phyloP scores from a whole-genome alignment of 1,140 invertebrate species.

The Drosophila busckii region DNA sequence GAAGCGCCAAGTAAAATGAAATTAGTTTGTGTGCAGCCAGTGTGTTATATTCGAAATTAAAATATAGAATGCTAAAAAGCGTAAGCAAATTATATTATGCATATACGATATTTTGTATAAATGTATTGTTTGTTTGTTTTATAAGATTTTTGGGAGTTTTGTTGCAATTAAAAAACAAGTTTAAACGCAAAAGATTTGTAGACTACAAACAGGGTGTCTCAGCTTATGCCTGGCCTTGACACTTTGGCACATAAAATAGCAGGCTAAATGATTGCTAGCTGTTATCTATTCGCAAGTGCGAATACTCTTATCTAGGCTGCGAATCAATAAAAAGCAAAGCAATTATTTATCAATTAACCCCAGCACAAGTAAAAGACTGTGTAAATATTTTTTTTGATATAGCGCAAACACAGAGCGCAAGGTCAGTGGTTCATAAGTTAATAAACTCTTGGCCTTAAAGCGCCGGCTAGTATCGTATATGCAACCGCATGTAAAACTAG shows the following conservation, averaged over 20 bases:
- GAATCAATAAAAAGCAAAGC: no score
- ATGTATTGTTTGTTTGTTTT: constrained; percentile 27
- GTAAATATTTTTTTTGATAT: constrained; percentile 5
- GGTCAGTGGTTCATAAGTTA: constrained; percentile 28
- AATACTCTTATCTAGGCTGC: no score
- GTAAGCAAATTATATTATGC: constrained; percentile 36
- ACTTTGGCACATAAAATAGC: constrained; percentile 1
- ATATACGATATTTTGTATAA: constrained; percentile 25
- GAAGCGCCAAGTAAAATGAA: constrained; percentile 31
- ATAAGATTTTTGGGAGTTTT: background rate
- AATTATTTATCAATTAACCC: no score
- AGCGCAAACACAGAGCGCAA: constrained; percentile 24
- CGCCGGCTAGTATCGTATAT: no score
- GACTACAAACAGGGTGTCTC: constrained; percentile 46
- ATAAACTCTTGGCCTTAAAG: constrained; percentile 21
- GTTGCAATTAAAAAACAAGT: constrained; percentile 51
- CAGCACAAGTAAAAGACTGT: no score
- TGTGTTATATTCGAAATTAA: constrained; percentile 51
- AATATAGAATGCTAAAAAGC: constrained; percentile 32
- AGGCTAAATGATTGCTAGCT: no score
- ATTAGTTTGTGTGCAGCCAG: constrained; percentile 6
- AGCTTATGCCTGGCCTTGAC: constrained; percentile 10
- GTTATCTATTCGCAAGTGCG: no score
- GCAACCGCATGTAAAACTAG: no score
- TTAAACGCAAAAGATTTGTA: constrained; percentile 47